These are phyloP conservation scores for Probosciger aterrimus DNA, from an alignment of 2,113 vertebrate genomes.

Conservation along the genomic window DNA sequence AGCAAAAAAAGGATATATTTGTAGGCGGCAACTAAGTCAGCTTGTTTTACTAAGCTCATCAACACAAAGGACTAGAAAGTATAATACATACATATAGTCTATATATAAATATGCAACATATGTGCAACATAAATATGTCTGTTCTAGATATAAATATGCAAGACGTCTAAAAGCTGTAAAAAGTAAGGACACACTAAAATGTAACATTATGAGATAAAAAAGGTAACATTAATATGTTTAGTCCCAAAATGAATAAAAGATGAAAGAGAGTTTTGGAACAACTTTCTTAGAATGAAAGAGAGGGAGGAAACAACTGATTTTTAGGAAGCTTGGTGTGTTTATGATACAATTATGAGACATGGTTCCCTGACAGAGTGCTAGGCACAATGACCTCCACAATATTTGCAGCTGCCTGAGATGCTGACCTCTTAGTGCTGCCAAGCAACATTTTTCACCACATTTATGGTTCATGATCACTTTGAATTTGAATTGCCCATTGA, in stretches of 20 bases:
- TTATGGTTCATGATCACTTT: neutral
- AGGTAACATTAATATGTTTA: neutral
- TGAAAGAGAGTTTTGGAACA: neutral
- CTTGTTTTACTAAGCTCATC: neutral
- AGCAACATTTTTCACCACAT: neutral
- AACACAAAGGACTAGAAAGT: neutral
- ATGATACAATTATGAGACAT: no score
- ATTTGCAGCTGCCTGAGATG: neutral
- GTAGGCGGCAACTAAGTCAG: neutral
- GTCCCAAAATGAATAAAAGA: neutral
- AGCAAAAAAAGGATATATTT: neutral
- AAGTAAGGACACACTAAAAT: neutral
- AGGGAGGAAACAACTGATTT: neutral
- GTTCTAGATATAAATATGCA: neutral
- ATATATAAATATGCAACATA: neutral
- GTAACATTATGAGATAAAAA: neutral
- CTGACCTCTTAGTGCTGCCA: neutral
- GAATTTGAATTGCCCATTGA: neutral
- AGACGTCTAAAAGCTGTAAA: neutral
- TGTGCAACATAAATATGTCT: neutral
- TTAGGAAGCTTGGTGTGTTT: neutral
- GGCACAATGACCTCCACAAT: neutral
- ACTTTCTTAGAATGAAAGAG: neutral
- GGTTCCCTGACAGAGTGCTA: neutral
- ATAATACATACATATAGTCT: neutral